Conservation (phyloP, 2,888 invertebrate genomes). For the Schizaphis graminum region DNA sequence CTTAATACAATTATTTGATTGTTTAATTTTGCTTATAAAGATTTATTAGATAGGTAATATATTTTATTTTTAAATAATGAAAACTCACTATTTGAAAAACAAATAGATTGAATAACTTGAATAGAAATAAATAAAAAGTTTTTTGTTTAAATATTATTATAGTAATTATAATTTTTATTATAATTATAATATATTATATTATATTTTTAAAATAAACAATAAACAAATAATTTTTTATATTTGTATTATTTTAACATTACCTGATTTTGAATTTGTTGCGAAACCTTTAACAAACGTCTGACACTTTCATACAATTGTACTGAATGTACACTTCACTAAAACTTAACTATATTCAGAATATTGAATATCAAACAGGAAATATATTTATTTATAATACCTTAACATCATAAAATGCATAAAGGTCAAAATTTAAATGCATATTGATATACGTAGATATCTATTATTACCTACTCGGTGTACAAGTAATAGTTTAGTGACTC, state of each 20-base stretch:
- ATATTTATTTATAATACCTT: neutral
- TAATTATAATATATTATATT: too few relatives aligned
- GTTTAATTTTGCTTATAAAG: neutral
- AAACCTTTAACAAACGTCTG: neutral
- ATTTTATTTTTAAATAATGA: neutral
- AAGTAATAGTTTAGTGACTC: neutral
- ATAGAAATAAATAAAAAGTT: neutral
- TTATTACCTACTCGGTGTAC: neutral
- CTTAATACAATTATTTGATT: neutral
- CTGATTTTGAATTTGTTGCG: neutral
- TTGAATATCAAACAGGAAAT: neutral
- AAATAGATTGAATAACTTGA: neutral
- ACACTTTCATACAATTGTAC: neutral
- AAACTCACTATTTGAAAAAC: neutral
- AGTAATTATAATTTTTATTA: too few relatives aligned
- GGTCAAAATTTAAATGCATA: neutral
- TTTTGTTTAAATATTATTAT: neutral
- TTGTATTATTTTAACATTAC: neutral
- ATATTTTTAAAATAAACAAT: neutral
- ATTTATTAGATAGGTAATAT: neutral
- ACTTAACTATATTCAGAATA: neutral
- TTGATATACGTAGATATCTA: neutral
- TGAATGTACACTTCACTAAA: neutral
- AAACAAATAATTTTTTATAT: too few relatives aligned
- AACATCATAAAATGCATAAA: neutral